Evolutionary conservation across 2,113 vertebrate genomes (phyloP).

Genomic region (Tenrec ecaudatus): DNA sequence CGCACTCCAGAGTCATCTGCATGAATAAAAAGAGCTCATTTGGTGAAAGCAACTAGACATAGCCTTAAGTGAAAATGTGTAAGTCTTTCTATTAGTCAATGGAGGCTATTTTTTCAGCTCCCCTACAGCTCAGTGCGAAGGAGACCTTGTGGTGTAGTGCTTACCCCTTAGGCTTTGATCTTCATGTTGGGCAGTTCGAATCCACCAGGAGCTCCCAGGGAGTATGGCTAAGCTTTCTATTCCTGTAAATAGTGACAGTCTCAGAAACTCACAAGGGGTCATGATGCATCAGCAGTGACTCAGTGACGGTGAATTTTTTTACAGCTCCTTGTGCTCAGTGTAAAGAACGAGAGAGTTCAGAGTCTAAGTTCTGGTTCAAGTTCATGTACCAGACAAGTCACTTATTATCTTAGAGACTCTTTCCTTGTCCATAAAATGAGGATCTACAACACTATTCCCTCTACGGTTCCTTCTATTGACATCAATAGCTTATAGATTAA

Average conservation of each 20-base stretch:
- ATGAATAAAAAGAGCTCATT: conserved; percentile 1
- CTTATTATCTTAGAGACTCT: not conserved
- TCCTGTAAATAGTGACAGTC: too few species aligned
- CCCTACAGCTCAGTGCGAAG: too few species aligned
- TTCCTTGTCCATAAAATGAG: not conserved
- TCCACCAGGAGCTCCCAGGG: too few species aligned
- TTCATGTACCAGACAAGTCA: not conserved
- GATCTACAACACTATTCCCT: not conserved
- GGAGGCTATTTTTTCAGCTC: too few species aligned
- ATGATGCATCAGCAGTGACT: too few species aligned
- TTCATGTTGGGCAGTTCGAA: too few species aligned
- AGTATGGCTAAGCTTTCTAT: too few species aligned
- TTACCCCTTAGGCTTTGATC: too few species aligned
- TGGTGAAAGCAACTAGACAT: not conserved
- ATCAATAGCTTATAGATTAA: not conserved
- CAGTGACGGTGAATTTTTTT: too few species aligned
- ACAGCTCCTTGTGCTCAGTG: too few species aligned
- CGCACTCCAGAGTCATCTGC: not conserved
- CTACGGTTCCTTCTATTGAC: not conserved
- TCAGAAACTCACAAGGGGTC: too few species aligned
- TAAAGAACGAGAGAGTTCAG: not conserved
- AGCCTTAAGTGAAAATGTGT: conserved; percentile 31
- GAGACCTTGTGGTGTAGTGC: too few species aligned
- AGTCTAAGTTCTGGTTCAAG: not conserved
- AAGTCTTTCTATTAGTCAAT: not conserved